These are phyloP conservation scores for Rhinolophus ferrumequinum DNA, from an alignment of 2,113 vertebrate genomes.

Conservation along the genomic window DNA sequence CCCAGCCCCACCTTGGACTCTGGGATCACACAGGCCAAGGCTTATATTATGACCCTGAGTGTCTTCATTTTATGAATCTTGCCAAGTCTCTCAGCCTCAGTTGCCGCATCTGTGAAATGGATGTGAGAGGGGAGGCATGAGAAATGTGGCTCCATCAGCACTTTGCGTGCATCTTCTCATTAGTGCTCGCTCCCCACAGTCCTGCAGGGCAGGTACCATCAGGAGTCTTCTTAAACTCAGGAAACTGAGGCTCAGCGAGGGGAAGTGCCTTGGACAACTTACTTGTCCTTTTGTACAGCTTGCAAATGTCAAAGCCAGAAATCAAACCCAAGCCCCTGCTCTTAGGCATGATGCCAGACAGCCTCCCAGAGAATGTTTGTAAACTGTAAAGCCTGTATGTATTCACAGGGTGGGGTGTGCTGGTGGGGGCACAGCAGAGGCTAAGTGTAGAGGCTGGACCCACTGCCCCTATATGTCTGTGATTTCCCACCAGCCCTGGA, in stretches of 20 bases:
- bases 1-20: neutral
- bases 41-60: neutral
- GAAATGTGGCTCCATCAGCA: neutral
- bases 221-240: neutral
- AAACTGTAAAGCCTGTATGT: neutral
- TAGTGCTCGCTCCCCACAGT: fast-evolving
- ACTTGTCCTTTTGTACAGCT: neutral
- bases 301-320: neutral
- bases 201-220: fast-evolving
- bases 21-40: neutral
- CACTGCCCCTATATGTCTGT: neutral
- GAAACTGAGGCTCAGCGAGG: neutral
- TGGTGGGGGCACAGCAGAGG: neutral
- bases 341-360: neutral
- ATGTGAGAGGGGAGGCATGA: neutral
- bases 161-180: neutral
- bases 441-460: fast-evolving
- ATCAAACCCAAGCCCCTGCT: neutral
- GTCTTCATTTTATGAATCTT: neutral
- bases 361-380: neutral
- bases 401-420: neutral
- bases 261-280: neutral
- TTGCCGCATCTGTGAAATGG: neutral
- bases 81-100: neutral
- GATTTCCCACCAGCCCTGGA: neutral